Evolutionary conservation across 2,797 vertebrate species (phyloP), one percentile per base, ranked within the genome.

Genomic region (Selene dorsalis): DNA sequence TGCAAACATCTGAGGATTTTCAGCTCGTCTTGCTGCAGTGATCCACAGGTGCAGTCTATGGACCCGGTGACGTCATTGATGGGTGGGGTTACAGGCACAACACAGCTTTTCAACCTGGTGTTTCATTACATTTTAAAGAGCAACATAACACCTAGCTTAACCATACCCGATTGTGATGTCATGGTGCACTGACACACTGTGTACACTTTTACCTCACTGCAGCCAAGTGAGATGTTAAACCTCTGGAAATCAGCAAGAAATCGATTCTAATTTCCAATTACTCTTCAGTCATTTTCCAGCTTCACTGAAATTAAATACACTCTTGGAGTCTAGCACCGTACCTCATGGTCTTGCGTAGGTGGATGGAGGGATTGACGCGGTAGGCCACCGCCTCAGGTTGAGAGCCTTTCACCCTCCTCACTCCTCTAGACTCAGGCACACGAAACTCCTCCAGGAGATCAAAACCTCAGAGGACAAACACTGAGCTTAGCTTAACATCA

Each of bases 361-460:
- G 91, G 2, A 56, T 87, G 13, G 92, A 86, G 56, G 93, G 92
- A 82, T 94, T 95, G 75, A 95, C 75, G 0, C 91, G 93, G 71
- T 92, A 94, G 43, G 92, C 93, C 83, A 93, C 86, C 2, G 84
- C 83, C 69, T 92, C 77, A 11, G 93, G 94, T 57, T 91, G 91
- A 38, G 94, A 93, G 45, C 95, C 95, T 17, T 94, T 70, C 68
- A 91, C 92, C 85, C 38, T 84, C 75, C 39, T 92, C 77, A 93
- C 91, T 28, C 94, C 92, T 60, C 78, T 91, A 5, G 83, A 86
- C 79, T 91, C 86, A 32, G 91, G 89, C 48, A 95, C 85, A 38
- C 75, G 86, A 57, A 96, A 95, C 88, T 94, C 91, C 79, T 94
- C 90, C 91, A 96, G 87, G 77, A 96, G 84, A 71, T 95, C 93